A percentile compares a stretch with the other conserved stretches of the same genome.
phyloP scores from a whole-genome alignment of 2,113 vertebrate genomes.

The Phaethornis superciliosus region DNA sequence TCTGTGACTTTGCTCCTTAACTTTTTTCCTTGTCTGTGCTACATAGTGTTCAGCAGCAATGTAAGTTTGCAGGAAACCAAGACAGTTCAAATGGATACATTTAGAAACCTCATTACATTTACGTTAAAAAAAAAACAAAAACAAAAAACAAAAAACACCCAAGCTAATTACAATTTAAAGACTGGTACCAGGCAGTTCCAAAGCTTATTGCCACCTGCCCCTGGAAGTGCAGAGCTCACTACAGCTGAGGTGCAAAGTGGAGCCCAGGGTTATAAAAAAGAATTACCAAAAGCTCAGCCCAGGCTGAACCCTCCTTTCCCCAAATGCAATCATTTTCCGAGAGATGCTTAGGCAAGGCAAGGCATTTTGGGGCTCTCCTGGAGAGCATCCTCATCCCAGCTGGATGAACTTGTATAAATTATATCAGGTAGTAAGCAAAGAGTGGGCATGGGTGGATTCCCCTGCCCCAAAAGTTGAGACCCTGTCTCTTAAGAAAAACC shows the following conservation, averaged over 20 bases:
- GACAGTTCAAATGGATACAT: background rate
- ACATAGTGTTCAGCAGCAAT: conserved; percentile 21
- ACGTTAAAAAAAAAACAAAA: background rate
- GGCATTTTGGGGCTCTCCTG: conserved; percentile 72
- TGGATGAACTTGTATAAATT: background rate
- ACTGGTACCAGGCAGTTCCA: background rate
- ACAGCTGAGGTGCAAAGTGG: background rate
- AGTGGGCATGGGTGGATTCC: background rate
- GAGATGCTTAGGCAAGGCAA: conserved; percentile 34
- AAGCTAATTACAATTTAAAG: background rate
- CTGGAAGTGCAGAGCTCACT: background rate
- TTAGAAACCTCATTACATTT: background rate
- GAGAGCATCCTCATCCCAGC: conserved; percentile 16
- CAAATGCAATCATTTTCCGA: background rate
- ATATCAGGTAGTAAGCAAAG: background rate
- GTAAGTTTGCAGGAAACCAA: background rate
- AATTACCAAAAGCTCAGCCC: background rate
- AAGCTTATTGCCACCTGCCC: background rate
- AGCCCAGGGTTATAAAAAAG: background rate
- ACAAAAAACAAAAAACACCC: background rate
- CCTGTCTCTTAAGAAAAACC: background rate
- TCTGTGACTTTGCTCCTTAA: background rate
- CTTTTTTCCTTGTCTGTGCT: background rate
- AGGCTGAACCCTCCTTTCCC: conserved; percentile 16
- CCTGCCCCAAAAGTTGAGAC: background rate